phyloP scores from a whole-genome alignment of 2,888 invertebrate species.

The Opisthograptis luteolata region DNA sequence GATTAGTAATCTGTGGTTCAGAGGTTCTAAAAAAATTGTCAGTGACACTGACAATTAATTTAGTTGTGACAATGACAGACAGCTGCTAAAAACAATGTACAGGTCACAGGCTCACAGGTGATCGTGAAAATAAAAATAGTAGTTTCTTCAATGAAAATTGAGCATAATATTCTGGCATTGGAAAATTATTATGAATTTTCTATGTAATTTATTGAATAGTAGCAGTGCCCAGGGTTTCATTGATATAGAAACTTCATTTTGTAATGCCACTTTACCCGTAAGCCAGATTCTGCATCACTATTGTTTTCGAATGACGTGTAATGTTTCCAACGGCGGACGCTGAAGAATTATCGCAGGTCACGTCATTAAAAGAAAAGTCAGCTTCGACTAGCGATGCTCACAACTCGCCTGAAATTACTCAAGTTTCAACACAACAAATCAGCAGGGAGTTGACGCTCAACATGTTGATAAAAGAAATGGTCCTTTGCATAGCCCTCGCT shows the following conservation, averaged over 20 bases:
- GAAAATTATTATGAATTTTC: conserved; percentile 53
- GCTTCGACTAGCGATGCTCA: conserved; percentile 71
- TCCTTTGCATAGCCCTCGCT: conserved; percentile 86
- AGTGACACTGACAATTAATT: conserved; percentile 1
- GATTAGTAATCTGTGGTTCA: too few species aligned
- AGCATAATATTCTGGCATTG: conserved; percentile 22
- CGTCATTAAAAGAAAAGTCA: conserved; percentile 67
- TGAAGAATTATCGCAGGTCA: conserved; percentile 76
- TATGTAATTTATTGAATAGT: conserved; percentile 33
- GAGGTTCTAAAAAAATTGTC: too few species aligned
- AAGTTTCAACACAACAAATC: conserved; percentile 62
- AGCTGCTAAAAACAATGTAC: background rate
- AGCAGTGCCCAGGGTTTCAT: conserved; percentile 33
- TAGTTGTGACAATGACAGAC: background rate
- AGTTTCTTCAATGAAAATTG: conserved; percentile 36
- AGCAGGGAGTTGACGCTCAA: conserved; percentile 75
- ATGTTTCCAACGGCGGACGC: conserved; percentile 81
- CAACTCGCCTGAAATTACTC: conserved; percentile 62
- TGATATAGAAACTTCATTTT: conserved; percentile 37
- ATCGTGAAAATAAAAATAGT: conserved; percentile 16
- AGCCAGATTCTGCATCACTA: conserved; percentile 53
- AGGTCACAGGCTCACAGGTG: too few species aligned
- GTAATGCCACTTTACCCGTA: conserved; percentile 58
- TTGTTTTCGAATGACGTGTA: conserved; percentile 82
- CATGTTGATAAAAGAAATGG: conserved; percentile 86